Evolutionary conservation across 2,797 vertebrate species (phyloP), one percentile per base, ranked within the genome.

Genomic region (Malurus leucopterus): DNA sequence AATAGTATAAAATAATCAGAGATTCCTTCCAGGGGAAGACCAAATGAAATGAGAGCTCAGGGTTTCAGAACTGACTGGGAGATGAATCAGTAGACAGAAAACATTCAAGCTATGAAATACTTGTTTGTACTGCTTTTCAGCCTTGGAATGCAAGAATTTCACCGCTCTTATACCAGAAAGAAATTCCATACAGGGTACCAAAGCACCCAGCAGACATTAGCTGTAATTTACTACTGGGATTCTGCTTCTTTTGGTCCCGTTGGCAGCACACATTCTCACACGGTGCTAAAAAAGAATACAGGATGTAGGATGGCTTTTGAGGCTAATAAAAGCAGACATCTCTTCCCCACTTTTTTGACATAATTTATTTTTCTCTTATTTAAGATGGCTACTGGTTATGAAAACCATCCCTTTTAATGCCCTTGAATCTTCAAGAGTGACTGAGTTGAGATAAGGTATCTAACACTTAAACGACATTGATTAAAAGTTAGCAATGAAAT

Each of bases 61-160:
- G 40, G 49, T 90, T 92, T 90, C 81, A 83, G 58, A 91, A 83
- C 41, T 72, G 78, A 91, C 71, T 50, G 80, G 69, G 30, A 71
- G 29, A 79, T 67, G 50, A 84, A 78, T 57, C 46, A 32, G 34
- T 64, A 76, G 51, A 54, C 53, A 84, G 58, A 74, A 46, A 93
- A 86, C 61, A 49, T 17, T 7, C 22, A 78, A 69, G n/a, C 67
- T 70, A 36, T 14, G 5, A 83, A 49, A 89, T 78, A 44, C 13
- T 81, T 24, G 6, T 67, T 87, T 70, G 59, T 69, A 46, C 44
- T 47, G 22, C 58, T 84, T 85, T 90, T 81, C 30, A 55, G 49
- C 47, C 89, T 58, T 90, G 59, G 79, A 90, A 78, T 86, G 29
- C 61, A 61, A 67, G 34, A 72, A 81, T n/a, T 92, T 77, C 18